phyloP scores from a whole-genome alignment of 2,797 vertebrate genomes.

The Distichodus sexfasciatus region DNA sequence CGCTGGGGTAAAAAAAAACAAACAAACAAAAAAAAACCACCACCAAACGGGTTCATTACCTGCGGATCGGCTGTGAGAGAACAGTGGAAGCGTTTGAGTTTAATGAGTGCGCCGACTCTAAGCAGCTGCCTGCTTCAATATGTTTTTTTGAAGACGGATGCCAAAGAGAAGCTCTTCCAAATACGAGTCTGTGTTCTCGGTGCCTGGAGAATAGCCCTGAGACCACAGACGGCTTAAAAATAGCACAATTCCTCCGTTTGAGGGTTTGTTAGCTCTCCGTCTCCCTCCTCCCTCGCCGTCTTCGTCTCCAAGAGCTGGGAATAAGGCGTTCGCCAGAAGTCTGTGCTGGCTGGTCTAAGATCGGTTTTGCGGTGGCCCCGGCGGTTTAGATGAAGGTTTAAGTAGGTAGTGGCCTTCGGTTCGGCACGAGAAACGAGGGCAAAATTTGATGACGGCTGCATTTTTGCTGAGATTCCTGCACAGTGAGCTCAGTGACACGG shows the following conservation, averaged over 20 bases:
- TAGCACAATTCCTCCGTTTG: slow-evolving; percentile 34
- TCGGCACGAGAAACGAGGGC: slow-evolving; percentile 15
- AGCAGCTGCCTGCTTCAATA: slow-evolving; percentile 26
- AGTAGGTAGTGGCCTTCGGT: neutral
- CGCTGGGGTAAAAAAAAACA: slow-evolving; percentile 27
- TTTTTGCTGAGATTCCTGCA: slow-evolving; percentile 47
- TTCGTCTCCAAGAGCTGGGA: neutral
- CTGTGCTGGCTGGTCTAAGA: slow-evolving; percentile 9
- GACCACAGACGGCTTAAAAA: slow-evolving; percentile 40
- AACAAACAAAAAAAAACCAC: neutral
- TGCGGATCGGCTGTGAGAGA: slow-evolving; percentile 4
- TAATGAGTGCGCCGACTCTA: slow-evolving; percentile 23
- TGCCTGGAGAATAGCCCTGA: slow-evolving; percentile 31
- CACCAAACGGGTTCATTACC: neutral
- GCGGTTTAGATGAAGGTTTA: neutral
- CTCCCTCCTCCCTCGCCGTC: slow-evolving; percentile 23
- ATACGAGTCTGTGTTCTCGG: slow-evolving; percentile 26
- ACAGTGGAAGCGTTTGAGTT: slow-evolving; percentile 10
- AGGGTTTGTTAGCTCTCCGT: slow-evolving; percentile 36
- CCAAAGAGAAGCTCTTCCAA: slow-evolving; percentile 41
- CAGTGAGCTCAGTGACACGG: slow-evolving; percentile 45
- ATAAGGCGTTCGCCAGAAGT: slow-evolving; percentile 10
- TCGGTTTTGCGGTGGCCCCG: neutral
- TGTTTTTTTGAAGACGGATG: slow-evolving; percentile 19
- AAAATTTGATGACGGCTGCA: slow-evolving; percentile 36